These are phyloP conservation scores for Rhinogobius similis DNA, from an alignment of 2,113 vertebrate species.

Conservation along the genomic window DNA sequence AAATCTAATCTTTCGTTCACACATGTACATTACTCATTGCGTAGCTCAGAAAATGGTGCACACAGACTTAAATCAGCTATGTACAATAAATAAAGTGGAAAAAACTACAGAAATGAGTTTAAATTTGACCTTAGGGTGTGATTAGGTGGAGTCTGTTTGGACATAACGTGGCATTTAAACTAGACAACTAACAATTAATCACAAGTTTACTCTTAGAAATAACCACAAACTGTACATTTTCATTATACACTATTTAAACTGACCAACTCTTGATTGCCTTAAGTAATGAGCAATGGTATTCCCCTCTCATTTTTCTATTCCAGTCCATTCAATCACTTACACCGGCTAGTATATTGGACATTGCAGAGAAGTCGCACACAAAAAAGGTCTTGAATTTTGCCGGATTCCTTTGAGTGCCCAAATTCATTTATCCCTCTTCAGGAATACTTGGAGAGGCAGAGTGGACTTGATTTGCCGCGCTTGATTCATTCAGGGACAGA, in stretches of 20 bases:
- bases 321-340: slow-evolving; percentile 3
- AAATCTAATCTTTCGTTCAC: too few species aligned
- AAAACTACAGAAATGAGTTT: not conserved
- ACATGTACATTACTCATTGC: too few species aligned
- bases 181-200: not conserved
- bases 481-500: slow-evolving; percentile 51
- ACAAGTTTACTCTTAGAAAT: not conserved
- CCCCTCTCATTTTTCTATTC: too few species aligned
- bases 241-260: not conserved
- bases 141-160: not conserved
- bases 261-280: not conserved
- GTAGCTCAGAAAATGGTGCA: too few species aligned
- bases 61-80: not conserved
- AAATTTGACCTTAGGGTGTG: not conserved
- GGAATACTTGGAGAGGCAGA: slow-evolving; percentile 1
- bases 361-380: too few species aligned
- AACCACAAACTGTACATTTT: too few species aligned
- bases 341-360: too few species aligned
- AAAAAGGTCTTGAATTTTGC: not conserved
- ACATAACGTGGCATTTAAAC: not conserved
- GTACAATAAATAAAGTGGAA: not conserved
- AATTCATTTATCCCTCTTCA: slow-evolving; percentile 6
- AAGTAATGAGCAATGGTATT: not conserved
- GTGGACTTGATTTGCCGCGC: not conserved
- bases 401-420: not conserved